These are phyloP conservation scores for Garra rufa DNA, from an alignment of 2,113 vertebrate species.

Conservation along the genomic window DNA sequence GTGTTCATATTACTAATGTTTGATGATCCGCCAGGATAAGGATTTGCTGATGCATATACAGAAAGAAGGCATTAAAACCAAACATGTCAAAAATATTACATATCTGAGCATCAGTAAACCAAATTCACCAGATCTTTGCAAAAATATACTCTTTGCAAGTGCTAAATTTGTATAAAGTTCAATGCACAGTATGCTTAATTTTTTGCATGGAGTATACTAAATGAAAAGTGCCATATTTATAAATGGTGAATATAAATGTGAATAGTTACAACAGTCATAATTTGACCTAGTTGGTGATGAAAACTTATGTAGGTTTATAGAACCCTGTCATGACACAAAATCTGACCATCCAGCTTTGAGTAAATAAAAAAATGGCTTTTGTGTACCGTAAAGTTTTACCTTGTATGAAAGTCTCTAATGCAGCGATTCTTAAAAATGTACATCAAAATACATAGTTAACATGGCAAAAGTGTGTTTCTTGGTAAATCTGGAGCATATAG, in stretches of 20 bases:
- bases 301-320: neutral
- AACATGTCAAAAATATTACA: neutral
- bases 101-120: neutral
- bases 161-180: neutral
- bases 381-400: neutral
- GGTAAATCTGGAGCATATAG: neutral
- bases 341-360: neutral
- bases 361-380: too few relatives aligned
- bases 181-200: neutral
- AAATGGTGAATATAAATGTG: neutral
- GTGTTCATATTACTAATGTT: constrained; percentile 6
- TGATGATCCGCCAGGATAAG: neutral
- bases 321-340: neutral
- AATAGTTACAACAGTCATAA: neutral
- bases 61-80: neutral
- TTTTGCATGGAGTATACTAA: neutral
- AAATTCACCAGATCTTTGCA: neutral
- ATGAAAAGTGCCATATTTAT: constrained; percentile 1
- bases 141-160: constrained; percentile 15
- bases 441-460: neutral
- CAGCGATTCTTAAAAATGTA: neutral
- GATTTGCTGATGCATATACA: neutral
- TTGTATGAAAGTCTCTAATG: neutral
- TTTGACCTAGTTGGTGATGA: neutral
- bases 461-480: neutral